Percentiles rank a stretch among this genome's conserved stretches.
Conservation (phyloP, 2,888 invertebrate species). For the Baronia brevicornis region DNA sequence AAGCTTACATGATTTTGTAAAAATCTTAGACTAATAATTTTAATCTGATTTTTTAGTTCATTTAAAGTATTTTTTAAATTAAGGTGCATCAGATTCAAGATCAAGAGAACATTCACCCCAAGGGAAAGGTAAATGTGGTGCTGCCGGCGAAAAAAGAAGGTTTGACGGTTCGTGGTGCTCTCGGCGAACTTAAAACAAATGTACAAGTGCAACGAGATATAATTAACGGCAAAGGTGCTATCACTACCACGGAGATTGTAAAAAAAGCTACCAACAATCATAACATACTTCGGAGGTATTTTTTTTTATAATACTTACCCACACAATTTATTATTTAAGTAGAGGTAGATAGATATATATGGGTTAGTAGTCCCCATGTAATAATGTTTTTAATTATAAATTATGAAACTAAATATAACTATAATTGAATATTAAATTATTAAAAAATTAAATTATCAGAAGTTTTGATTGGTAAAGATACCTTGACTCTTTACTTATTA, state of each 20-base stretch:
- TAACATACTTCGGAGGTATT: slow-evolving; percentile 39
- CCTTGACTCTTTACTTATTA: no score
- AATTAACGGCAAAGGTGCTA: slow-evolving; percentile 45
- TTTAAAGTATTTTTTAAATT: slow-evolving; percentile 11
- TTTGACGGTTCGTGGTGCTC: slow-evolving; percentile 47
- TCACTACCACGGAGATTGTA: slow-evolving; percentile 49
- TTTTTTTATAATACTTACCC: slow-evolving; percentile 12
- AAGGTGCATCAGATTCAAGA: slow-evolving; percentile 48
- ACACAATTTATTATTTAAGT: neutral
- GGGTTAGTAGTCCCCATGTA: no score
- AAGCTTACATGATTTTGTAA: slow-evolving; percentile 21
- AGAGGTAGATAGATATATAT: no score
- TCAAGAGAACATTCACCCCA: slow-evolving; percentile 55
- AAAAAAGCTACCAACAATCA: slow-evolving; percentile 46
- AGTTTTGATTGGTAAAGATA: no score
- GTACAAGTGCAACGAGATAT: slow-evolving; percentile 47
- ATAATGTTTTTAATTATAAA: no score
- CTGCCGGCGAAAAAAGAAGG: slow-evolving; percentile 46
- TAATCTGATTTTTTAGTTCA: slow-evolving; percentile 5
- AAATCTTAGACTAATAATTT: slow-evolving; percentile 7
- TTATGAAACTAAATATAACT: no score
- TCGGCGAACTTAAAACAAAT: slow-evolving; percentile 62
- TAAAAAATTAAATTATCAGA: no score
- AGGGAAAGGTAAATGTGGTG: slow-evolving; percentile 40
- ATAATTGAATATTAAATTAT: no score